Base-by-base conservation (phyloP, 1,140 invertebrate genomes). In the Hirudo medicinalis region DNA sequence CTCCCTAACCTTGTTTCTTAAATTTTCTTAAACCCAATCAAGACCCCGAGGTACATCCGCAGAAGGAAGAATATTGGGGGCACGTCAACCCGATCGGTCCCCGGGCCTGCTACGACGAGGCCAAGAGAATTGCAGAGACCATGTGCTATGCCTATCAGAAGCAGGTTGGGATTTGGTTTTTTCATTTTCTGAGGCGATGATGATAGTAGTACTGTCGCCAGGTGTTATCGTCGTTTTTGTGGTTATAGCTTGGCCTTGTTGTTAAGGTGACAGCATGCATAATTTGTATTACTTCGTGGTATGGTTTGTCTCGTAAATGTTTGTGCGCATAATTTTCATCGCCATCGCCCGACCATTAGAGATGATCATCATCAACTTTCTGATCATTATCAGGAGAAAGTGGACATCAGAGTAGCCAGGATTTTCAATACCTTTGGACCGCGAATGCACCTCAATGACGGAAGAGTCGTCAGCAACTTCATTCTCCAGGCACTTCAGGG, bases 401-500 rank as follows among this genome's bases (percentile, higher is more conserved):
- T 99, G 13, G 86, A 91, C 71, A 92, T 99, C 6, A 84, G 95
- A 74, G 94, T 99, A 32, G 96, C 96, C 0, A 85, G 97, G 75
- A 99, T 99, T 75, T 99, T 99, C 79, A 99, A 99, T 80, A 99
- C 97, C 0, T 99, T 95, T 81, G 97, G 97, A n/a, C 96, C 96
- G 0, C 83, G 96, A 78, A 99, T 99, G 97, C 94, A 98, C 78
- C 93, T 96, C 86, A 95, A 72, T 66, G 97, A 99, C 84, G 96
- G 96, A 8, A 84, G 97, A 57, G 96, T 99, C 4, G 96, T 99
- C 0, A 97, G 94, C 19, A 99, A 99, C 84, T 99, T 99, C 78
- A 94, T 99, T 75, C 86, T 97, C 66, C 96, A 99, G 84, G 92
- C 94, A 11, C 82, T 99, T 68, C 89, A 94, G 80, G 92, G 94